Evolutionary conservation across 2,888 invertebrate genomes (phyloP).

Genomic region (Adelognathus sp.): DNA sequence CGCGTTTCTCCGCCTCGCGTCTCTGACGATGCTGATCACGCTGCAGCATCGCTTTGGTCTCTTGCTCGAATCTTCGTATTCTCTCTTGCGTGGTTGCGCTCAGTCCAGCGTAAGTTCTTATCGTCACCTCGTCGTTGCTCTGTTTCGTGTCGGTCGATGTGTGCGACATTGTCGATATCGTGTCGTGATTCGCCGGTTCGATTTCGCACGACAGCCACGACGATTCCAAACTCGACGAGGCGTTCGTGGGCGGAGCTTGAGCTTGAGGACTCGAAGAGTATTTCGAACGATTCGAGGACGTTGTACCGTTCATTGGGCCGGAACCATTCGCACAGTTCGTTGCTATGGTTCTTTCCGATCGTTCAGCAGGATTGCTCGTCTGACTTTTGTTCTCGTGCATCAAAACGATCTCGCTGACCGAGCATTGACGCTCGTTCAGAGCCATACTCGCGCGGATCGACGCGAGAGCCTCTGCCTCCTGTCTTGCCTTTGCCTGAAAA

Average conservation of each 20-base stretch:
- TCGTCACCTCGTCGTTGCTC: slow-evolving; percentile 80
- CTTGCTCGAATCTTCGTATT: slow-evolving; percentile 88
- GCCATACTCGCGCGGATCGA: slow-evolving; percentile 77
- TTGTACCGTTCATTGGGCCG: slow-evolving; percentile 53
- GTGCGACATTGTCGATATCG: slow-evolving; percentile 74
- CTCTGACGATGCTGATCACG: slow-evolving; percentile 79
- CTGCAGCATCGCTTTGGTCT: slow-evolving; percentile 87
- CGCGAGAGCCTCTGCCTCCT: slow-evolving; percentile 69
- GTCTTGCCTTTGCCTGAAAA: slow-evolving; percentile 71
- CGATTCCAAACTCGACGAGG: slow-evolving; percentile 61
- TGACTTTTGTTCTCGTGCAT: slow-evolving; percentile 76
- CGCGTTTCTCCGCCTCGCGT: slow-evolving; percentile 80
- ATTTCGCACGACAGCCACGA: slow-evolving; percentile 54
- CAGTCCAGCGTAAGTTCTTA: slow-evolving; percentile 84
- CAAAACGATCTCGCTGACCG: slow-evolving; percentile 77
- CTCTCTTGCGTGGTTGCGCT: slow-evolving; percentile 85
- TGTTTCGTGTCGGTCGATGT: slow-evolving; percentile 75
- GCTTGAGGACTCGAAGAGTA: slow-evolving; percentile 57
- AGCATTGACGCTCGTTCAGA: slow-evolving; percentile 76
- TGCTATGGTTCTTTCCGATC: slow-evolving; percentile 44
- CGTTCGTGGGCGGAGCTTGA: slow-evolving; percentile 26
- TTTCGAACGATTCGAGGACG: slow-evolving; percentile 59
- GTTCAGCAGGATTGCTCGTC: slow-evolving; percentile 58
- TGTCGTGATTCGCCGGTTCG: slow-evolving; percentile 73
- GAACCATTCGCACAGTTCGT: slow-evolving; percentile 30